A percentile compares a stretch with the other conserved stretches of the same genome.
Evolutionary conservation across 1,140 invertebrate genomes (phyloP).

Genomic region (Bombus terrestris): DNA sequence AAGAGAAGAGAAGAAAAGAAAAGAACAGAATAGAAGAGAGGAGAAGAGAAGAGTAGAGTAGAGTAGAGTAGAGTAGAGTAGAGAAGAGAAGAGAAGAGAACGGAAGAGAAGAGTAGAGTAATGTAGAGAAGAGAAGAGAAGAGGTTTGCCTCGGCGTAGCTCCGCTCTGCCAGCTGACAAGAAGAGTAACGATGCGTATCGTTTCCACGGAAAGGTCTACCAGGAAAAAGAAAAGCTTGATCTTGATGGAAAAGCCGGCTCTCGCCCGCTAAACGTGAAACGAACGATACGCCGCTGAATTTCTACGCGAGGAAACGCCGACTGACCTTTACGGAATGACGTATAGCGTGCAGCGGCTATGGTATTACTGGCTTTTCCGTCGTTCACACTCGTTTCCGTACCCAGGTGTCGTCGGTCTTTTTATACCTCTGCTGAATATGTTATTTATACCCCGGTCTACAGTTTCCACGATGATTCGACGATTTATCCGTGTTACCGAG

Average conservation of each 20-base stretch:
- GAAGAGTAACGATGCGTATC: constrained; percentile 38
- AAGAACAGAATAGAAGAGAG: not conserved
- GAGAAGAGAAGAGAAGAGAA: no score
- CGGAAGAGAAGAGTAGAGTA: no score
- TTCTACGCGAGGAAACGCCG: constrained; percentile 13
- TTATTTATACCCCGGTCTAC: constrained; percentile 12
- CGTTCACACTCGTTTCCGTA: constrained; percentile 16
- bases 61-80: accelerated
- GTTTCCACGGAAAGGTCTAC: no score
- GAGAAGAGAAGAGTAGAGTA: not conserved
- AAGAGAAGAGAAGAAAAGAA: not conserved
- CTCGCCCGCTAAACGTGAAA: constrained; percentile 28
- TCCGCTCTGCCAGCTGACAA: not conserved
- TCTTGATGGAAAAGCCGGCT: constrained; percentile 51
- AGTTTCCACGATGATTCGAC: constrained; percentile 28
- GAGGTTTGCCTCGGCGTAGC: constrained; percentile 16
- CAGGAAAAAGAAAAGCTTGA: not conserved
- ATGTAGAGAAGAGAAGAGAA: constrained; percentile 18
- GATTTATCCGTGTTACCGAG: not conserved
- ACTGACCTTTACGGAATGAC: constrained; percentile 37
- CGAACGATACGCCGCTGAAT: constrained; percentile 24
- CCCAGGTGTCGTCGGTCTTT: constrained; percentile 17
- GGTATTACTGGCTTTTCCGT: constrained; percentile 22
- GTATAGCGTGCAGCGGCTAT: not conserved
- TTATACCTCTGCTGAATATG: constrained; percentile 14